These are phyloP conservation scores for Empidonax alnorum DNA, from an alignment of 2,113 vertebrate genomes.

Conservation along the genomic window DNA sequence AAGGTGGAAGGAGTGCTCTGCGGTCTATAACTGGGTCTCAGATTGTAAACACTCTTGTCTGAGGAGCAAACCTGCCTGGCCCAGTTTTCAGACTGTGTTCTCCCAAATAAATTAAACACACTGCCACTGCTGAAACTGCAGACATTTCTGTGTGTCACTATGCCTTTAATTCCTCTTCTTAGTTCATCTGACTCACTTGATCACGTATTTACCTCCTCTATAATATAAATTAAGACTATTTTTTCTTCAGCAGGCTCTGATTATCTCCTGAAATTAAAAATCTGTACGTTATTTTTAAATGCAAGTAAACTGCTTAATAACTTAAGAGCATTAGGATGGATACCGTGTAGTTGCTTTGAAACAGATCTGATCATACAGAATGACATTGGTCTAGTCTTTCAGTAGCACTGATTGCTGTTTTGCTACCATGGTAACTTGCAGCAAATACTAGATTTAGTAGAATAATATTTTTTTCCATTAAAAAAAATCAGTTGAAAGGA, in stretches of 20 bases:
- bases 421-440: conserved; percentile 25
- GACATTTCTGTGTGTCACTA: not conserved
- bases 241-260: not conserved
- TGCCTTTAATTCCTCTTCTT: not conserved
- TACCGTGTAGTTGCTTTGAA: not conserved
- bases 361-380: not conserved
- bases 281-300: not conserved
- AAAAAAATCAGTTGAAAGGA: not conserved
- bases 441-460: not conserved
- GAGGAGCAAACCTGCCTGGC: not conserved
- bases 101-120: not conserved
- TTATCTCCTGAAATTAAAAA: not conserved
- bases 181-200: not conserved
- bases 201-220: not conserved
- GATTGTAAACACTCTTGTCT: not conserved
- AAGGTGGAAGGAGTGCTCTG: not conserved
- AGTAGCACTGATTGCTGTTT: not conserved
- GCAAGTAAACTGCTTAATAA: not conserved
- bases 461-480: not conserved
- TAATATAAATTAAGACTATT: not conserved
- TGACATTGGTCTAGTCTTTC: not conserved
- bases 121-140: not conserved
- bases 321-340: not conserved
- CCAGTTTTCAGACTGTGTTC: not conserved
- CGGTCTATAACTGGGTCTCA: not conserved